These are phyloP conservation scores for Cheirogaleus medius DNA, from an alignment of 2,113 vertebrate genomes.

Conservation along the genomic window DNA sequence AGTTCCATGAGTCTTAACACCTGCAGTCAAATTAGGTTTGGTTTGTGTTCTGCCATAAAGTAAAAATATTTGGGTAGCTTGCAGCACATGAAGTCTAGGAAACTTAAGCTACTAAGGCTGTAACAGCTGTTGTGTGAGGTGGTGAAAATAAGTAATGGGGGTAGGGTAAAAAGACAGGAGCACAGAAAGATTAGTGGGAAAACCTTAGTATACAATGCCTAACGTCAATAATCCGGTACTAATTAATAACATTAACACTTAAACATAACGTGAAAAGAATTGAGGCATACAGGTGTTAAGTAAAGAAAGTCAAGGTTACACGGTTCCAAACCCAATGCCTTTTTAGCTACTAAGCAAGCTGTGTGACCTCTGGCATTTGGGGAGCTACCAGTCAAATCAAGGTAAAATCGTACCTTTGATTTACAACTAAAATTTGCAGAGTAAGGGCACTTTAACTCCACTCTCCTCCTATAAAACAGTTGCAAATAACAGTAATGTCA, in stretches of 20 bases:
- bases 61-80: constrained; percentile 45
- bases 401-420: background rate
- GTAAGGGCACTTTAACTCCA: background rate
- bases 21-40: constrained; percentile 13
- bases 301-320: background rate
- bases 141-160: background rate
- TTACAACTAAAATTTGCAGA: background rate
- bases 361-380: background rate
- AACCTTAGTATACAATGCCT: background rate
- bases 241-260: background rate
- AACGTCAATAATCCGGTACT: background rate
- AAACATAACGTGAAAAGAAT: background rate
- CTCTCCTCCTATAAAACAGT: background rate
- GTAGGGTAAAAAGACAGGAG: background rate
- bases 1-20: constrained; percentile 43
- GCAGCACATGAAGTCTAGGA: background rate
- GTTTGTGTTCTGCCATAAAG: background rate
- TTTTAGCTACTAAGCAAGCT: background rate
- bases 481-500: background rate
- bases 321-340: background rate
- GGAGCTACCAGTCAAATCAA: background rate
- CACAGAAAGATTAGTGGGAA: background rate
- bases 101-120: background rate
- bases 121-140: background rate
- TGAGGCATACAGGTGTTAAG: background rate